Evolutionary conservation across 2,113 vertebrate species (phyloP).

Genomic region (Chaenocephalus aceratus): DNA sequence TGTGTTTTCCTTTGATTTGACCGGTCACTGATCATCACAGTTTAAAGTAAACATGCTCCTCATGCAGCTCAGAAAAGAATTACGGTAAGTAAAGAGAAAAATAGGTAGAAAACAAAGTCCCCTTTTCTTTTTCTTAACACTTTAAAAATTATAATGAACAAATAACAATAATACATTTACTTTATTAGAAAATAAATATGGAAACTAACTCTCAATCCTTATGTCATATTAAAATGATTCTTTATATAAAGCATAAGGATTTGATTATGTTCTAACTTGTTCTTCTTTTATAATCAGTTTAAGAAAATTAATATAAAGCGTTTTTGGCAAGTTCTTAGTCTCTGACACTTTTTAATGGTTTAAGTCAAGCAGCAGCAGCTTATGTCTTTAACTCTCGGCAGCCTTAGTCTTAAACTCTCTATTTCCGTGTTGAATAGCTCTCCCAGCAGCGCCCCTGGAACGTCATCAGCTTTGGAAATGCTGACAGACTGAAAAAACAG

Average conservation of each 20-base stretch:
- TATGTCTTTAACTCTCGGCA: conserved; percentile 64
- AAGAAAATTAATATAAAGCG: conserved; percentile 34
- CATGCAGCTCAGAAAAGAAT: conserved; percentile 1
- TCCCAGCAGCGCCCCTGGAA: conserved; percentile 61
- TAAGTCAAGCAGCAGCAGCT: conserved; percentile 57
- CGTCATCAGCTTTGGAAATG: conserved; percentile 77
- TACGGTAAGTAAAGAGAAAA: neutral
- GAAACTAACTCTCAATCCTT: too few species aligned
- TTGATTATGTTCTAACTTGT: neutral
- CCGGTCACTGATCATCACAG: neutral
- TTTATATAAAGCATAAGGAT: conserved; percentile 2
- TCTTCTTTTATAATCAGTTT: conserved; percentile 18
- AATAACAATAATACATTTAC: too few species aligned
- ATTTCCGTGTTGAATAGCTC: conserved; percentile 61
- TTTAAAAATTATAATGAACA: too few species aligned
- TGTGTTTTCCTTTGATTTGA: neutral
- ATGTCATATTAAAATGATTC: neutral
- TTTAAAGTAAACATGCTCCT: conserved; percentile 9
- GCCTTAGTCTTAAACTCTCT: conserved; percentile 65
- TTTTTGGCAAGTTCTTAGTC: conserved; percentile 37
- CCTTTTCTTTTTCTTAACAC: too few species aligned
- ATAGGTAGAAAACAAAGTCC: too few species aligned
- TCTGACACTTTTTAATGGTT: conserved; percentile 40
- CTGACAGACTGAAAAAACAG: conserved; percentile 78
- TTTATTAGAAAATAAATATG: too few species aligned